phyloP scores from a whole-genome alignment of 1,140 invertebrate genomes.

The Drosophila aff. region DNA sequence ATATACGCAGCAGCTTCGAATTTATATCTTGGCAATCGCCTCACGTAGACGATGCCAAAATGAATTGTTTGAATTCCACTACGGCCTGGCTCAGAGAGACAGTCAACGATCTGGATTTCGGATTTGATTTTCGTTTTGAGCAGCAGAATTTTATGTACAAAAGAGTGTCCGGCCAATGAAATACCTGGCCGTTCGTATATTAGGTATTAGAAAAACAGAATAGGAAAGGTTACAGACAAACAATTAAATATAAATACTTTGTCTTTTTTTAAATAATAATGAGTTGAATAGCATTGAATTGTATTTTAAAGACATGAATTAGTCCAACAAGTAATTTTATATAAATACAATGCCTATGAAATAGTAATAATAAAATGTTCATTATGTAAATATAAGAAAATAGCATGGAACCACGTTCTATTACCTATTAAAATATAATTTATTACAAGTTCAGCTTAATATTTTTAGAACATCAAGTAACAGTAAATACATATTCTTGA shows the following conservation, averaged over 20 bases:
- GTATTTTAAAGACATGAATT: too few relatives aligned
- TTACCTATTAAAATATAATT: too few relatives aligned
- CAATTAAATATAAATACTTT: neutral
- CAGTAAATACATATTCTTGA: neutral
- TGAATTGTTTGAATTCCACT: slow-evolving; percentile 31
- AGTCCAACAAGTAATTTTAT: neutral
- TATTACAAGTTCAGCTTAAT: neutral
- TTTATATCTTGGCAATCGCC: slow-evolving; percentile 10
- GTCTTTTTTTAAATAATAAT: too few relatives aligned
- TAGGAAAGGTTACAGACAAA: neutral
- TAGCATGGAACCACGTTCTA: too few relatives aligned
- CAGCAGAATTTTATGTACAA: neutral
- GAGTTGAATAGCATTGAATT: neutral
- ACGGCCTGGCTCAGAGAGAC: slow-evolving; percentile 1
- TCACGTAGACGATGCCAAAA: slow-evolving; percentile 50
- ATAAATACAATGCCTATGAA: neutral
- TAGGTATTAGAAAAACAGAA: neutral
- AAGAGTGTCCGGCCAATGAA: neutral
- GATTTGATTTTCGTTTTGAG: neutral
- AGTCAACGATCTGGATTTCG: slow-evolving; percentile 36
- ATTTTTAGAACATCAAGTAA: neutral
- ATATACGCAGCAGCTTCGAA: slow-evolving; percentile 28
- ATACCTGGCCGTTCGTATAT: neutral
- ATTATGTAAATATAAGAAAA: too few relatives aligned
- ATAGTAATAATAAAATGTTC: neutral